Evolutionary conservation across 2,888 invertebrate species (phyloP).

Genomic region (Charanyca ferruginea): DNA sequence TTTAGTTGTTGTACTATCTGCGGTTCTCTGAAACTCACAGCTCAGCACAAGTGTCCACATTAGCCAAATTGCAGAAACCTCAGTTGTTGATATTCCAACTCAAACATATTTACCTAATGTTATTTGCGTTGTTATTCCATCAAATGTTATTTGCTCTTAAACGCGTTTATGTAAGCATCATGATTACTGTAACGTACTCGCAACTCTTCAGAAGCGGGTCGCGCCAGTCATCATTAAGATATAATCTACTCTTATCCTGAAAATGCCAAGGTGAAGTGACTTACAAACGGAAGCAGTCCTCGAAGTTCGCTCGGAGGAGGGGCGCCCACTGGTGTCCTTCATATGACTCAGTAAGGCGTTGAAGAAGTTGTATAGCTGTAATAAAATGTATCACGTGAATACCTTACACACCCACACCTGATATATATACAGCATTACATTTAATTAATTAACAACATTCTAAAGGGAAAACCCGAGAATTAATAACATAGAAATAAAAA

Average conservation of each 20-base stretch:
- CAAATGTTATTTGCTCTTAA: conserved; percentile 39
- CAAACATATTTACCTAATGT: conserved; percentile 24
- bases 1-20: conserved; percentile 31
- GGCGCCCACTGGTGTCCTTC: conserved; percentile 92
- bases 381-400: conserved; percentile 71
- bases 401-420: conserved; percentile 9
- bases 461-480: conserved; percentile 20
- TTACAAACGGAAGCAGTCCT: conserved; percentile 92
- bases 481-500: conserved; percentile 29
- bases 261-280: conserved; percentile 68
- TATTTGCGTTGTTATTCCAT: conserved; percentile 34
- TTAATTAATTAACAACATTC: conserved; percentile 42
- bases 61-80: conserved; percentile 40
- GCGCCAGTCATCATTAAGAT: conserved; percentile 49
- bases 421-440: conserved; percentile 15
- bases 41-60: conserved; percentile 45
- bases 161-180: conserved; percentile 31
- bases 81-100: conserved; percentile 30
- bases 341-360: conserved; percentile 97
- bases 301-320: conserved; percentile 92
- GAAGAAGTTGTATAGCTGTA: conserved; percentile 98
- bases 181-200: conserved; percentile 36
- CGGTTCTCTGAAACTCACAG: conserved; percentile 26
- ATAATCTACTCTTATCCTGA: conserved; percentile 50
- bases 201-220: conserved; percentile 25